Base-by-base conservation (phyloP, 2,113 vertebrate genomes). In the Triplophysa rosa region DNA sequence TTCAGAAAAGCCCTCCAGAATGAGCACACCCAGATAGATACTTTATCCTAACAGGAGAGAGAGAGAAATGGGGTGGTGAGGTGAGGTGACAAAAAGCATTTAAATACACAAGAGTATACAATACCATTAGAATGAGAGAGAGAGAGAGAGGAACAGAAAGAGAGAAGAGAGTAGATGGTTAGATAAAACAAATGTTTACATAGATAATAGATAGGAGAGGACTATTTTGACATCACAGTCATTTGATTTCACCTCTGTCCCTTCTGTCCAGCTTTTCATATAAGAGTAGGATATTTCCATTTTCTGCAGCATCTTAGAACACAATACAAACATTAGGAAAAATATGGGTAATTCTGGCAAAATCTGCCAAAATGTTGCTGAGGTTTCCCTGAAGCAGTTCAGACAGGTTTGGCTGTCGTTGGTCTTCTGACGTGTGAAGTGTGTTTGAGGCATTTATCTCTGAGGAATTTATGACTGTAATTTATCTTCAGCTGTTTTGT, bases 1-100 rank as follows among this genome's bases (percentile, higher is more conserved):
- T 83, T 84, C 77, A 77, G 79, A 81, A 73, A 83, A 80, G 70
- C 70, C 82, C 77, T 82, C 67, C 42, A 82, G 76, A 64, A 82
- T 74, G 73, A 79, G 77, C 59, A 69, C 69, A 59, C 52, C 70
- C 74, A 77, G 74, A 77, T 77, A 77, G 74, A 77, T 77, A 77
- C 74, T 77, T 65, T 77, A 49, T 40, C 73, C 73, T 74, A 63
- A 74, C 58, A 74, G 71, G 40, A 42, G 54, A 74, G 68, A 71
- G 56, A 74, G 68, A 65, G 63, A 40, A 7, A 54, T 63, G 58
- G 21, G 71, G 40, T 47, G 70, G 56, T 73, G 56, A 64, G 59
- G 73, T 77, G 73, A 77, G 54, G 54, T 58, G 54, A 58, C 54
- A 58, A 58, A 58, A 74, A 74, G 40, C 71, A 74, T 74, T 74